Percentiles rank a stretch among this genome's conserved stretches.
phyloP scores from a whole-genome alignment of 2,113 vertebrate genomes.

The Leptobrachium leishanense region DNA sequence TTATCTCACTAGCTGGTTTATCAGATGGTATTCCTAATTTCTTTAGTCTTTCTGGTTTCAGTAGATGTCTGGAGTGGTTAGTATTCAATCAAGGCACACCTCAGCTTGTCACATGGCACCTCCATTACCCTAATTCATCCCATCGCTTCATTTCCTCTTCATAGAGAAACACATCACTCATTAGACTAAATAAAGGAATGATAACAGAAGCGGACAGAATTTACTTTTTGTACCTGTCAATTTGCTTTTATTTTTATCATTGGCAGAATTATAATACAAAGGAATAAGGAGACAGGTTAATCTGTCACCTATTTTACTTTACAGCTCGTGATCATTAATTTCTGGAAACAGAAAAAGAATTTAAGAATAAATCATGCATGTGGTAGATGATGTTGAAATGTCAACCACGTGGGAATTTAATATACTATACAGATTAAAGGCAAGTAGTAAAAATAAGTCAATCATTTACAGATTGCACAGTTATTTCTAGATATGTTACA shows the following conservation, averaged over 20 bases:
- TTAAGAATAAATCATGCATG: no score
- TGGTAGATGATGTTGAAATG: neutral
- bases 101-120: constrained; percentile 71
- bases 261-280: constrained; percentile 23
- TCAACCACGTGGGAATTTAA: neutral
- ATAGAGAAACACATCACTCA: constrained; percentile 57
- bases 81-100: constrained; percentile 76
- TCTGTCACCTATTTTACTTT: neutral
- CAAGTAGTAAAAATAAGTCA: no score
- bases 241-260: constrained; percentile 31
- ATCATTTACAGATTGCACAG: no score
- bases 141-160: constrained; percentile 70
- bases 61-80: constrained; percentile 72
- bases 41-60: constrained; percentile 27
- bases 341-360: no score
- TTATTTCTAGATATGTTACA: no score
- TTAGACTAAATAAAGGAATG: constrained; percentile 51
- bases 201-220: constrained; percentile 36
- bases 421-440: neutral
- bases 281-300: constrained; percentile 15
- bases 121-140: constrained; percentile 69
- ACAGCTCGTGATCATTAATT: neutral
- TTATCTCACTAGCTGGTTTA: no score
- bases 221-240: constrained; percentile 59
- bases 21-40: neutral